A percentile compares a stretch with the other conserved stretches of the same genome.
phyloP scores from a whole-genome alignment of 2,888 invertebrate species.

The Phortica okadai region DNA sequence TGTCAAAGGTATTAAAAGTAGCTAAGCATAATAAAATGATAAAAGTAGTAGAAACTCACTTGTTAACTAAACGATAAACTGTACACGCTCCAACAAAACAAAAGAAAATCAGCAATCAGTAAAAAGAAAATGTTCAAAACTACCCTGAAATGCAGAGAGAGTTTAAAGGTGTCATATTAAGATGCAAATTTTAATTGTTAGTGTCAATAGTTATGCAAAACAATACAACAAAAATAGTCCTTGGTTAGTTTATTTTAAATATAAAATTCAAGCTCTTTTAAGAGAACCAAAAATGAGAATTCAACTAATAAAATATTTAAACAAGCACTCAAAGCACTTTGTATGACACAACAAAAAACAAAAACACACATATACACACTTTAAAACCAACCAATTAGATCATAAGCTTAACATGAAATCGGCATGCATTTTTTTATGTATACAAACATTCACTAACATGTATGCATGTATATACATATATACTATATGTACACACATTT shows the following conservation, averaged over 20 bases:
- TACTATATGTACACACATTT: not conserved
- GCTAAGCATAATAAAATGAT: not conserved
- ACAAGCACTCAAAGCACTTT: conserved; percentile 40
- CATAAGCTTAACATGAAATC: conserved; percentile 20
- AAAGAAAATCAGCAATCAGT: not conserved
- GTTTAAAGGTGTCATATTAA: not conserved
- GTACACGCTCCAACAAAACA: conserved; percentile 29
- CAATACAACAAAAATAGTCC: not conserved
- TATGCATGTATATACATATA: conserved; percentile 3
- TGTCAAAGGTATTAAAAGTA: conserved; percentile 12
- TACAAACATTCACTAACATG: conserved; percentile 19
- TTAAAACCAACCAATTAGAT: conserved; percentile 12
- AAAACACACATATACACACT: conserved; percentile 3
- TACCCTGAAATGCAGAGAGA: not conserved
- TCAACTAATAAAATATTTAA: conserved; percentile 31
- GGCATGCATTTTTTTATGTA: conserved; percentile 33
- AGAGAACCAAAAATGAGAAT: conserved; percentile 37
- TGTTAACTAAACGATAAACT: conserved; percentile 63
- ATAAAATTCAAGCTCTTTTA: not conserved
- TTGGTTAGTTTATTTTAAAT: not conserved
- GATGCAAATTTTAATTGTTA: conserved; percentile 1
- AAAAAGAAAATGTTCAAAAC: not conserved
- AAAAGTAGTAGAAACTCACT: conserved; percentile 49
- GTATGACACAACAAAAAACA: conserved; percentile 5
- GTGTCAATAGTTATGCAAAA: not conserved